These are phyloP conservation scores for Linnaemya tessellans DNA, from an alignment of 2,888 invertebrate species.

Conservation along the genomic window DNA sequence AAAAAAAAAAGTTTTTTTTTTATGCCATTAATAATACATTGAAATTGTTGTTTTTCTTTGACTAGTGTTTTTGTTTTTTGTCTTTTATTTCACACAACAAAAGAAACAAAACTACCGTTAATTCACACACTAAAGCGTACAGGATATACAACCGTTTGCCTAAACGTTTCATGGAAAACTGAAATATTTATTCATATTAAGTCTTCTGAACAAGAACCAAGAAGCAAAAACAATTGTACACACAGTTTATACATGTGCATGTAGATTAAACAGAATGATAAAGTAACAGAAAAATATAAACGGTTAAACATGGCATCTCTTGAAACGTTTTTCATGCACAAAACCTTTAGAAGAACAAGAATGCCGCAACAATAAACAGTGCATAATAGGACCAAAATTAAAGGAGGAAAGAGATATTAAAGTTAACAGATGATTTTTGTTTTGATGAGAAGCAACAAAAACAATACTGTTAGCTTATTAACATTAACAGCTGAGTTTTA, in stretches of 20 bases:
- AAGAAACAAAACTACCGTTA: conserved; percentile 29
- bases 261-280: background rate
- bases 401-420: background rate
- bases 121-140: background rate
- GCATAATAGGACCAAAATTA: background rate
- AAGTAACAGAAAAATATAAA: conserved; percentile 14
- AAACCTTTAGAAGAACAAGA: conserved; percentile 11
- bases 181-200: conserved; percentile 38
- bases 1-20: background rate
- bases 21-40: conserved; percentile 17
- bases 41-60: conserved; percentile 15
- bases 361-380: conserved; percentile 22
- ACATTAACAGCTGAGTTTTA: background rate
- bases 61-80: background rate
- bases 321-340: background rate
- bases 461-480: background rate
- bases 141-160: conserved; percentile 38
- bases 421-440: conserved; percentile 56
- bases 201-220: conserved; percentile 11
- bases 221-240: conserved; percentile 1
- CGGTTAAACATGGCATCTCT: conserved; percentile 16
- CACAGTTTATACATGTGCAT: background rate
- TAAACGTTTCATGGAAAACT: conserved; percentile 66
- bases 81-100: background rate
- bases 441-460: conserved; percentile 30